Evolutionary conservation across 2,113 vertebrate genomes (phyloP).

Genomic region (Sisor rabdophorus): DNA sequence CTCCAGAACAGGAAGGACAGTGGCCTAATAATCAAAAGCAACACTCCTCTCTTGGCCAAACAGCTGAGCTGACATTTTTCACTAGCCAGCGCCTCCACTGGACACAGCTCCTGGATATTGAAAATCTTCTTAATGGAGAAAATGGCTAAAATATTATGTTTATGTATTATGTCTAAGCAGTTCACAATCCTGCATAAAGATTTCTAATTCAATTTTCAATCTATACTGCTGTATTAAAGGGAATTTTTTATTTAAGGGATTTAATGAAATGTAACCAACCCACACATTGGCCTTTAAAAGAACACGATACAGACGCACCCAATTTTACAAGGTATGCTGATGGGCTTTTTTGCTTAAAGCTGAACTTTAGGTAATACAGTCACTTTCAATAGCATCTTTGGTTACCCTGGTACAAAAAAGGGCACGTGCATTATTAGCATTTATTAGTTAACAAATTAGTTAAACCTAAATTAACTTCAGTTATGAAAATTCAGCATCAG

Average conservation of each 20-base stretch:
- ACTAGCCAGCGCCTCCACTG: no score
- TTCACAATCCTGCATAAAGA: no score
- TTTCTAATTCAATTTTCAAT: no score
- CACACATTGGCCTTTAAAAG: background rate
- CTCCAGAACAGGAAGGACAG: no score
- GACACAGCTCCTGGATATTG: no score
- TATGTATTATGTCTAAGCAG: no score
- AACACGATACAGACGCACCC: background rate
- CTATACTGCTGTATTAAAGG: background rate
- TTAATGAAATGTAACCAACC: background rate
- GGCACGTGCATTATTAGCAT: background rate
- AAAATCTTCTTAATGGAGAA: no score
- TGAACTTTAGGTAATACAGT: background rate
- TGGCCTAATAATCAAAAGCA: no score
- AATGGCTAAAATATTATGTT: no score
- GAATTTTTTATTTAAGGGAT: background rate
- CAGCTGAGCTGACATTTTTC: no score
- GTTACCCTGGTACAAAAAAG: background rate
- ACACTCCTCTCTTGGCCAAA: no score
- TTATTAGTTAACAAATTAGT: background rate
- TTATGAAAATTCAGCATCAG: background rate
- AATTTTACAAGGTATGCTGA: background rate
- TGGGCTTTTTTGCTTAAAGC: background rate
- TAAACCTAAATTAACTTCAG: background rate
- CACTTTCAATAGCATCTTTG: background rate